phyloP scores from a whole-genome alignment of 1,140 invertebrate species.

The Artemia franciscana region DNA sequence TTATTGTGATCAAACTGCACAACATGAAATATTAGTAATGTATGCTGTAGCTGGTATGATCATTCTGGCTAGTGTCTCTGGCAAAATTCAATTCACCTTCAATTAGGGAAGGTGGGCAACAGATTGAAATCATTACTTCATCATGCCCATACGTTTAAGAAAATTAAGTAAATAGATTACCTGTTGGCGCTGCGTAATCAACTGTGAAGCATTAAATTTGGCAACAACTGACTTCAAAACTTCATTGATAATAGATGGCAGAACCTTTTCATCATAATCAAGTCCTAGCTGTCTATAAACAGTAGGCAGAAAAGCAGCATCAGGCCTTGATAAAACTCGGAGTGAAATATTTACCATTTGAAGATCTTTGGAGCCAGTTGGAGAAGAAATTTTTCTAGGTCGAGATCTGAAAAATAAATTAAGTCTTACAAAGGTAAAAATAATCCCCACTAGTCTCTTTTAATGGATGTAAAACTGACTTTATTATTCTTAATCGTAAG shows the following conservation, averaged over 20 bases:
- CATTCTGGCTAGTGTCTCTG: no score
- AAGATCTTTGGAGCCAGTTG: constrained; percentile 94
- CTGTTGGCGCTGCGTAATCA: constrained; percentile 95
- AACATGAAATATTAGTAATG: no score
- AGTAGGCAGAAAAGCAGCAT: constrained; percentile 45
- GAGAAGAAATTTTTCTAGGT: constrained; percentile 86
- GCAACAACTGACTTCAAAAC: constrained; percentile 97
- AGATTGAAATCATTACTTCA: no score
- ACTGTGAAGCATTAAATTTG: constrained; percentile 97
- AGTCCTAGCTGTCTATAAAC: constrained; percentile 75
- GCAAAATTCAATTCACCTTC: no score
- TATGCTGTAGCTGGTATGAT: no score
- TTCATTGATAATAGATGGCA: constrained; percentile 98
- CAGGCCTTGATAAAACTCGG: constrained; percentile 79
- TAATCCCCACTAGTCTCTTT: no score
- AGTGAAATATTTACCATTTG: constrained; percentile 99
- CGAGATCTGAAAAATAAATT: constrained; percentile 37
- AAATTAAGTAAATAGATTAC: constrained; percentile 23
- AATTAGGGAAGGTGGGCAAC: no score
- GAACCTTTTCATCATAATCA: constrained; percentile 68
- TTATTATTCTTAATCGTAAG: no score
- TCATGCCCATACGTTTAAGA: no score
- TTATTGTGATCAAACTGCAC: no score
- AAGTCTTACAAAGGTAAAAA: no score
- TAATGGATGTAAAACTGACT: no score